phyloP scores from a whole-genome alignment of 2,888 invertebrate genomes.

The Macrosoma leucophasiata region DNA sequence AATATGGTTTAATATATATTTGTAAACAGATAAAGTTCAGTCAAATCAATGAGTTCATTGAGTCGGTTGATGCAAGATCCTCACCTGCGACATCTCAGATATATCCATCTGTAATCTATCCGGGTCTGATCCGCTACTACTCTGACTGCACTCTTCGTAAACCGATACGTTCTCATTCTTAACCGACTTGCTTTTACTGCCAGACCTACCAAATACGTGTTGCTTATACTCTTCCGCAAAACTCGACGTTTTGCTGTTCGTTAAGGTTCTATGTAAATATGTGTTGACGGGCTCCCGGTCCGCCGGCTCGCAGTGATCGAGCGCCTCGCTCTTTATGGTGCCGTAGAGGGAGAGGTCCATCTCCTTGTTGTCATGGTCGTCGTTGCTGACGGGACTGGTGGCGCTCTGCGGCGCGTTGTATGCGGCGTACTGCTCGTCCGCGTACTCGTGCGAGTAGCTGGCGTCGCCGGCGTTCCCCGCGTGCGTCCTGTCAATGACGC shows the following conservation, averaged over 20 bases:
- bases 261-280: slow-evolving; percentile 40
- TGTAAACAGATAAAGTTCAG: not conserved
- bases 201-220: slow-evolving; percentile 45
- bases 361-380: slow-evolving; percentile 63
- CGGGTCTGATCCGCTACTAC: slow-evolving; percentile 84
- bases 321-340: slow-evolving; percentile 54
- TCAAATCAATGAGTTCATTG: too few relatives aligned
- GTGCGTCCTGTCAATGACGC: slow-evolving; percentile 51
- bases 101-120: slow-evolving; percentile 84
- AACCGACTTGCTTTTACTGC: slow-evolving; percentile 42
- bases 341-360: slow-evolving; percentile 68
- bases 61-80: too few relatives aligned
- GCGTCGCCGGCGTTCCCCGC: slow-evolving; percentile 33
- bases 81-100: slow-evolving; percentile 69
- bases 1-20: too few relatives aligned
- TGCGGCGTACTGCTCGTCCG: slow-evolving; percentile 51
- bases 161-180: slow-evolving; percentile 70
- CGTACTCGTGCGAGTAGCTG: slow-evolving; percentile 50
- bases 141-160: slow-evolving; percentile 77
- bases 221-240: slow-evolving; percentile 59
- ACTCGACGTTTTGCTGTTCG: slow-evolving; percentile 42
- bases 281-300: slow-evolving; percentile 38
- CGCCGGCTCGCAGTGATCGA: slow-evolving; percentile 39
- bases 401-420: slow-evolving; percentile 47
- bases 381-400: slow-evolving; percentile 51